Base-by-base conservation (phyloP, 2,888 invertebrate genomes). In the Protodeltote pygarga region DNA sequence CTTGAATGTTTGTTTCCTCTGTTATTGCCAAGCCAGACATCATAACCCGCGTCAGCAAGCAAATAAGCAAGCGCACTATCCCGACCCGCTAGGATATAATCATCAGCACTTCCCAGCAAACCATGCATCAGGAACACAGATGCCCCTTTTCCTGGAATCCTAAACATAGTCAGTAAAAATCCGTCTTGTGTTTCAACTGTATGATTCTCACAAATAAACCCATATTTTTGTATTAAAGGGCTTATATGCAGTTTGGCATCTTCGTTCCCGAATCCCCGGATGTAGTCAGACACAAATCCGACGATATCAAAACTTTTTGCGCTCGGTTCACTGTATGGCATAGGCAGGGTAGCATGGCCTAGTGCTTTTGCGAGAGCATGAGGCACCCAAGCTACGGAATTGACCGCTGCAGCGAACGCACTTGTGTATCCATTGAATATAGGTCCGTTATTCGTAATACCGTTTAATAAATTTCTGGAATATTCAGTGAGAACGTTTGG, bases 21-120 rank as follows among this genome's bases (percentile, higher is more conserved):
- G 1, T 93, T 93, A 76, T 97, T 97, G 0, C 95, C 95, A 78
- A 97, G 79, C 97, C 97, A 97, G 0, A 96, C 95, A 59, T 96
- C 95, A 60, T 94, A 95, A 1, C 95, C 95, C 41, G 90, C 84
- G 21, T 94, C 92, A 0, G 94, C 92, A 0, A 95, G 75, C 0
- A 93, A 64, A 52, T 89, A 93, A 0, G 87, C 87, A 5, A 89
- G 57, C 0, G 79, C 82, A 37, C 60, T 75, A 1, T 79, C 75
- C 0, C 76, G 74, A 0, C 89, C 89, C 0, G 84, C 74, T 0
- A 87, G 17, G 0, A 89, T 65, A 21, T 71, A 89, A 38, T 89
- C 88, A 44, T 88, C 87, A 2, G 89, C 75, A 51, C 87, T 83
- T 0, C 83, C 84, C 1, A 84, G 40, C 10, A 89, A 21, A 0